Evolutionary conservation across 2,888 invertebrate species (phyloP), one percentile per base, ranked within the genome.

Genomic region (Thalpophila matura): DNA sequence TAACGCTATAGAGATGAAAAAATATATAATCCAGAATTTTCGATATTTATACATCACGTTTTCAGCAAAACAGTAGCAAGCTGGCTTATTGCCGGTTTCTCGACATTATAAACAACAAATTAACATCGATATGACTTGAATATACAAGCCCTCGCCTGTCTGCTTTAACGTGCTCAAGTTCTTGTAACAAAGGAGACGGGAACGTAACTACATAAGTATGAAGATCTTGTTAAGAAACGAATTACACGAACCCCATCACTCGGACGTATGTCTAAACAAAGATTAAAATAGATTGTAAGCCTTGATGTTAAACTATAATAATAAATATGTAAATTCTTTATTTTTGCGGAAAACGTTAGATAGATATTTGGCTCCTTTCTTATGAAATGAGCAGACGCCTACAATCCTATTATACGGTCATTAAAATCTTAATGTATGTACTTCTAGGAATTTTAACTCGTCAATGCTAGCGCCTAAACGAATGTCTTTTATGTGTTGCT

Each of bases 211-310:
- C 24, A 43, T 29, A 49, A 50, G 40, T 67, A 75, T 70, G 63
- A 58, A 65, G 66, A 62, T 56, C 24, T 72, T 66, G 18, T 53
- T 63, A 71, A 73, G 67, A 76, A 75, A 70, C 49, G 40, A 74
- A 77, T 67, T 72, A 69, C 63, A 50, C 43, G 63, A 75, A 74
- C 59, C 51, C 64, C 78, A 74, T 83, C 84, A 80, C 79, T 63
- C 70, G 66, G 86, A 85, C 85, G 84, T 67, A 69, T 82, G 87
- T 91, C 89, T 89, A 91, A 91, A 91, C 90, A 91, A 80, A 77
- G 65, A 71, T 84, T 85, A 83, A 89, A 89, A 89, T 89, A 87
- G 86, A 86, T 67, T 75, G 71, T 83, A 79, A 77, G 73, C 66
- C 74, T 75, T 81, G 82, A 80, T 71, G 74, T 84, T 85, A 84